A percentile compares a stretch with the other conserved stretches of the same genome.
These are phyloP conservation scores for Semibalanus balanoides DNA, from an alignment of 1,140 invertebrate genomes.

Conservation along the genomic window DNA sequence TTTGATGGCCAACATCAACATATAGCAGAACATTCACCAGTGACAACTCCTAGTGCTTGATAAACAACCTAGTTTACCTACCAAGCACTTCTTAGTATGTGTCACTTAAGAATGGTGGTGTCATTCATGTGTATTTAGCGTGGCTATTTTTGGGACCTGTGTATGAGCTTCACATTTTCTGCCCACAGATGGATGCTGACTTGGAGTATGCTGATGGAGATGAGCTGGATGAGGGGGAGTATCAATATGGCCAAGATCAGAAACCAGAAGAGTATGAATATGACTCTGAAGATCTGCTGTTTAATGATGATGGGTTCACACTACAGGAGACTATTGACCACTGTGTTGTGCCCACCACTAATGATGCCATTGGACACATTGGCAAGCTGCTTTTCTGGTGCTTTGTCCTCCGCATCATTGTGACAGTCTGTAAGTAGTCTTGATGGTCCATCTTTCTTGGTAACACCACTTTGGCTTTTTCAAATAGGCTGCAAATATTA, in stretches of 20 bases:
- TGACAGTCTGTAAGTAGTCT: constrained; percentile 23
- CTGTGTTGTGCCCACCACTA: constrained; percentile 25
- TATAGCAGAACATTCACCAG: too few relatives aligned
- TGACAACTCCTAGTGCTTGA: too few relatives aligned
- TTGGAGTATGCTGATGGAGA: constrained; percentile 6
- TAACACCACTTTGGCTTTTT: too few relatives aligned
- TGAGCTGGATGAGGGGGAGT: neutral
- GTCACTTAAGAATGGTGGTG: too few relatives aligned
- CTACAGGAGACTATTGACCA: constrained; percentile 17
- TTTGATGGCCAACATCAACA: too few relatives aligned
- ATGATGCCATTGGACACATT: constrained; percentile 24
- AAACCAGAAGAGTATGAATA: neutral
- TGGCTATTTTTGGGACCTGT: too few relatives aligned
- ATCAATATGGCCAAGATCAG: neutral
- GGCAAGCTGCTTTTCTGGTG: constrained; percentile 24
- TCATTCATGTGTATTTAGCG: too few relatives aligned
- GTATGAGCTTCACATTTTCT: too few relatives aligned
- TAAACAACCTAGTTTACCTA: too few relatives aligned
- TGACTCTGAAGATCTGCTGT: neutral
- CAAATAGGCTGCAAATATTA: too few relatives aligned
- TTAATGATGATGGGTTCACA: neutral
- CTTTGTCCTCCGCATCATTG: constrained; percentile 24
- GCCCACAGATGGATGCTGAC: neutral
- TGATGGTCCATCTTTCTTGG: too few relatives aligned
- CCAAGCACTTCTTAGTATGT: too few relatives aligned